Conservation (phyloP, 1,140 invertebrate genomes). For the Vanessa tameamea region DNA sequence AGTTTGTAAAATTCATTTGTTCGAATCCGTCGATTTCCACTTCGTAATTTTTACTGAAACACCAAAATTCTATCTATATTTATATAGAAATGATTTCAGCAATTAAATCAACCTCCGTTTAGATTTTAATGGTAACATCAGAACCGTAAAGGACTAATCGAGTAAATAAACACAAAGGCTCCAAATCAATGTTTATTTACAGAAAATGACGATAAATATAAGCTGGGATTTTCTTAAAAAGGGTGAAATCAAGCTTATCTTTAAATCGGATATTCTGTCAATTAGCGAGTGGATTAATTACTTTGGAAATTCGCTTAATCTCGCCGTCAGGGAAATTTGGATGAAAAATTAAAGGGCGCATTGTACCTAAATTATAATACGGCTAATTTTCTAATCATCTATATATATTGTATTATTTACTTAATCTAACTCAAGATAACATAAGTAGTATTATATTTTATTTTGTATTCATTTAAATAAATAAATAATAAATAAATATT, state of each 20-base stretch:
- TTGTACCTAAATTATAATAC: slow-evolving; percentile 26
- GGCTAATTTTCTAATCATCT: slow-evolving; percentile 14
- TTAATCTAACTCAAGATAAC: too few species aligned
- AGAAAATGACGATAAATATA: slow-evolving; percentile 19
- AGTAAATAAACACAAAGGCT: slow-evolving; percentile 7
- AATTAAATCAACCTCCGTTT: not conserved
- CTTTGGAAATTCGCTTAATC: slow-evolving; percentile 46
- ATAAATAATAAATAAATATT: too few species aligned
- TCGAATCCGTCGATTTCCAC: not conserved
- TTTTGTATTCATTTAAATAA: too few species aligned
- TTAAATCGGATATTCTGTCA: slow-evolving; percentile 48
- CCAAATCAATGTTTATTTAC: slow-evolving; percentile 16
- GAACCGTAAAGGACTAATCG: not conserved
- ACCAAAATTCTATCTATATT: not conserved
- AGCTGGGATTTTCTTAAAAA: slow-evolving; percentile 35
- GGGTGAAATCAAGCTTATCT: slow-evolving; percentile 37
- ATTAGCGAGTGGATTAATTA: slow-evolving; percentile 49
- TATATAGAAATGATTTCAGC: not conserved
- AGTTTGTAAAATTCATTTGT: too few species aligned
- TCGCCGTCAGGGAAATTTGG: slow-evolving; percentile 23
- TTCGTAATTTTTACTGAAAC: not conserved
- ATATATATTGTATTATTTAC: not conserved
- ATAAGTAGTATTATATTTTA: too few species aligned
- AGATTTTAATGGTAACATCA: not conserved
- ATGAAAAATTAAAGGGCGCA: slow-evolving; percentile 29